phyloP scores from a whole-genome alignment of 2,113 vertebrate genomes.

The Cyrtonyx montezumae region DNA sequence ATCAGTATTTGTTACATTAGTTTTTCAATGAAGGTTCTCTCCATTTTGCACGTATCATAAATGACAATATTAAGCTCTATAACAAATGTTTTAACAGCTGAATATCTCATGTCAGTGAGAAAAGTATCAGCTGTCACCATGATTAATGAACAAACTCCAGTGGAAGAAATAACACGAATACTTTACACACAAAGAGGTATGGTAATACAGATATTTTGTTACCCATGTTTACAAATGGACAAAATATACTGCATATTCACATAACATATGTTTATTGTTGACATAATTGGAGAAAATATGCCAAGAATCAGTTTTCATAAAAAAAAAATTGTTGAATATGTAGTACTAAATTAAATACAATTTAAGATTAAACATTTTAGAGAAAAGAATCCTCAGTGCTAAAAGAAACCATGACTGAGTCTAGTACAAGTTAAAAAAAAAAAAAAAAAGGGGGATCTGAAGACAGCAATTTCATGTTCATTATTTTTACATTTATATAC shows the following conservation, averaged over 20 bases:
- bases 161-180: constrained; percentile 32
- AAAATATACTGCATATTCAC: not conserved
- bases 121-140: constrained; percentile 47
- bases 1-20: not conserved
- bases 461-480: not conserved
- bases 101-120: constrained; percentile 10
- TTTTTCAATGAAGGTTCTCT: constrained; percentile 3
- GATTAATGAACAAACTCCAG: constrained; percentile 49
- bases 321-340: not conserved
- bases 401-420: not conserved
- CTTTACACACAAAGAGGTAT: not conserved
- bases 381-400: not conserved
- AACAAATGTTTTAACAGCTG: constrained; percentile 53
- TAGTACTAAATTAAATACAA: not conserved
- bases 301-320: not conserved
- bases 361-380: not conserved
- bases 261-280: constrained; percentile 6
- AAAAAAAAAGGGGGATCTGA: not conserved
- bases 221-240: constrained; percentile 29
- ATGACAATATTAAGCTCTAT: constrained; percentile 49
- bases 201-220: constrained; percentile 25
- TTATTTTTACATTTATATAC: not conserved
- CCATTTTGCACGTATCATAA: constrained; percentile 26
- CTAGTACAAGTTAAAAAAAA: not conserved
- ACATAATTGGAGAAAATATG: constrained; percentile 24